Conservation (phyloP, 2,888 invertebrate genomes). For the Leptinotarsa rubiginosa region DNA sequence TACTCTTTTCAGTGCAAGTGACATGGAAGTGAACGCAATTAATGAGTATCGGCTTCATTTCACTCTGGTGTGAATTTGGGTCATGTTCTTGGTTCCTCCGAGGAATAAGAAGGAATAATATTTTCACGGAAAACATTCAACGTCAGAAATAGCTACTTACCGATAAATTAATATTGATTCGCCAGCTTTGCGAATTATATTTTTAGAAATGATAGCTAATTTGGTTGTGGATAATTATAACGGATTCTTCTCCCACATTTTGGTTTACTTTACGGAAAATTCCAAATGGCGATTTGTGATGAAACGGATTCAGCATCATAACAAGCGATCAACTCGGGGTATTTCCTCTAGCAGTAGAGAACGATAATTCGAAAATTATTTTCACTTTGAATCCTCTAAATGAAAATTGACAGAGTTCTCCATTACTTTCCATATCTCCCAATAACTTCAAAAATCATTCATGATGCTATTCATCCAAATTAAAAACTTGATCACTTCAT, state of each 20-base stretch:
- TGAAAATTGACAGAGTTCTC: no score
- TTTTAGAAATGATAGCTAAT: constrained; percentile 22
- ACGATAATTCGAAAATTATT: background rate
- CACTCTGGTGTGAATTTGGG: constrained; percentile 3
- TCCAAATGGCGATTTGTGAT: background rate
- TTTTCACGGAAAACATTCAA: constrained; percentile 14
- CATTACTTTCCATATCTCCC: no score
- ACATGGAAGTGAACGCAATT: constrained; percentile 12
- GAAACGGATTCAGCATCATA: background rate
- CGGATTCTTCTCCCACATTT: constrained; percentile 19
- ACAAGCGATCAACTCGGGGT: background rate
- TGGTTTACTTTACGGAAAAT: constrained; percentile 1
- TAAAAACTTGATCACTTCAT: no score
- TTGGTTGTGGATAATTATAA: constrained; percentile 11
- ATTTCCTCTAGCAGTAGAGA: background rate
- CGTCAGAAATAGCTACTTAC: constrained; percentile 5
- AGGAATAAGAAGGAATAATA: constrained; percentile 13
- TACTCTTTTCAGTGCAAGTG: constrained; percentile 1
- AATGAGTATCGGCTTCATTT: constrained; percentile 8
- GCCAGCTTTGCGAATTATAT: constrained; percentile 19
- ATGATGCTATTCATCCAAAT: no score
- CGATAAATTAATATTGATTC: constrained; percentile 17
- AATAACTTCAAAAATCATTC: no score
- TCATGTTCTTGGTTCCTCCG: constrained; percentile 6
- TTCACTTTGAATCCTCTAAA: background rate